Evolutionary conservation across 2,113 vertebrate genomes (phyloP), one percentile per base, ranked within the genome.

Genomic region (Pygoscelis antarcticus): DNA sequence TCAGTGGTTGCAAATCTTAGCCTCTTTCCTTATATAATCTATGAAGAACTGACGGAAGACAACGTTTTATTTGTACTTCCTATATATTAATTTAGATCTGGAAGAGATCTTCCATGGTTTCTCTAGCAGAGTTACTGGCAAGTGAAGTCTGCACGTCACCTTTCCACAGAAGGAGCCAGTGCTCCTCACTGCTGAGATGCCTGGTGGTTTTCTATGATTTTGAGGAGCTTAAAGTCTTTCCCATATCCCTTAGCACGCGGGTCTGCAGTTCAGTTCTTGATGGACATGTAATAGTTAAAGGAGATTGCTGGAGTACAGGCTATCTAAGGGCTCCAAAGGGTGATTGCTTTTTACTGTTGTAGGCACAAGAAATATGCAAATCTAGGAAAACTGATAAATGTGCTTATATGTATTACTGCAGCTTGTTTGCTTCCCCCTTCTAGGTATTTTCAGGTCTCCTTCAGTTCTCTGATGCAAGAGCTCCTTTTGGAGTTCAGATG

Each of bases 401-500:
- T 81, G 49, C 55, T 65, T 89, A 13, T 38, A 46, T 62, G 16
- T 72, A 55, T 85, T 76, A 60, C 65, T 83, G 44, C 66, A 80
- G 49, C 26, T 90, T 92, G 36, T 92, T 92, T 90, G 8, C 42
- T 95, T 90, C 19, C 9, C 11, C 25, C 49, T 96, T 62, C 32
- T 44, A 71, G 52, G 11, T 70, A 62, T 75, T 83, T 95, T 62
- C 47, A 62, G 18, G 10, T 83, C 25, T 81, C 57, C 40, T 88
- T 88, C 32, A 34, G 58, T 86, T 88, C 46, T 47, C 49, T 92
- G 70, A 44, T 46, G 36, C 79, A 90, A 90, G 52, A 90, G 40
- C 62, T 88, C 75, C 83, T 93, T 93, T 82, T 38, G 70, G 66
- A 95, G 85, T 64, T 93, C 36, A 61, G 79, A 80, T 57, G 85